phyloP scores from a whole-genome alignment of 2,888 invertebrate genomes.

The Ectemnius lituratus region DNA sequence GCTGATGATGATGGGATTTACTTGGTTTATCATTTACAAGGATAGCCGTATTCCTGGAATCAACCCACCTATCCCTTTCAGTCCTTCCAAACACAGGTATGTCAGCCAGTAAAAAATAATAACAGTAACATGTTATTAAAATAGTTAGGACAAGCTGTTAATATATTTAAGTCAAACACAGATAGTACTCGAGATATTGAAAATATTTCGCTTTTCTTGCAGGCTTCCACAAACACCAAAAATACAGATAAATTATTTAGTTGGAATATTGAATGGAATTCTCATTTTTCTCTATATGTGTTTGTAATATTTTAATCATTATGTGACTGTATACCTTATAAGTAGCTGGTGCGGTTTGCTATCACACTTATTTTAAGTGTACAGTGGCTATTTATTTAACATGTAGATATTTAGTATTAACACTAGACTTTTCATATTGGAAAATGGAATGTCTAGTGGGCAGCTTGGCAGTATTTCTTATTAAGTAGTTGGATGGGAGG shows the following conservation, averaged over 20 bases:
- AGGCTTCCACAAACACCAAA: slow-evolving; percentile 51
- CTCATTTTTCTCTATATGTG: slow-evolving; percentile 69
- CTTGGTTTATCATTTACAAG: slow-evolving; percentile 81
- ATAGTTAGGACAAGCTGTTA: not conserved
- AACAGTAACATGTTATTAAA: slow-evolving; percentile 5
- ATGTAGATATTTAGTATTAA: no score
- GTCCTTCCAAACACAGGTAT: slow-evolving; percentile 79
- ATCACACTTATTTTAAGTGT: slow-evolving; percentile 9
- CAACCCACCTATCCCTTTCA: slow-evolving; percentile 81
- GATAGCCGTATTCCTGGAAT: slow-evolving; percentile 82
- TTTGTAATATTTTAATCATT: slow-evolving; percentile 40
- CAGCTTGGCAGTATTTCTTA: no score
- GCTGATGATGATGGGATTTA: slow-evolving; percentile 79
- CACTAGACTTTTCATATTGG: no score
- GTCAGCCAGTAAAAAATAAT: slow-evolving; percentile 32
- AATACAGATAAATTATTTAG: slow-evolving; percentile 68
- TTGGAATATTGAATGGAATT: slow-evolving; percentile 67
- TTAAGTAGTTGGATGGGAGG: no score
- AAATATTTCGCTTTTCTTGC: slow-evolving; percentile 22
- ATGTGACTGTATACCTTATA: not conserved
- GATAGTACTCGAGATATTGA: not conserved
- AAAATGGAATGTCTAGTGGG: no score
- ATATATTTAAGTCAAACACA: not conserved
- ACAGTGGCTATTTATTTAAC: no score
- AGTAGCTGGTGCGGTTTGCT: not conserved